Evolutionary conservation across 2,888 invertebrate species (phyloP).

Genomic region (Pelosia muscerda): DNA sequence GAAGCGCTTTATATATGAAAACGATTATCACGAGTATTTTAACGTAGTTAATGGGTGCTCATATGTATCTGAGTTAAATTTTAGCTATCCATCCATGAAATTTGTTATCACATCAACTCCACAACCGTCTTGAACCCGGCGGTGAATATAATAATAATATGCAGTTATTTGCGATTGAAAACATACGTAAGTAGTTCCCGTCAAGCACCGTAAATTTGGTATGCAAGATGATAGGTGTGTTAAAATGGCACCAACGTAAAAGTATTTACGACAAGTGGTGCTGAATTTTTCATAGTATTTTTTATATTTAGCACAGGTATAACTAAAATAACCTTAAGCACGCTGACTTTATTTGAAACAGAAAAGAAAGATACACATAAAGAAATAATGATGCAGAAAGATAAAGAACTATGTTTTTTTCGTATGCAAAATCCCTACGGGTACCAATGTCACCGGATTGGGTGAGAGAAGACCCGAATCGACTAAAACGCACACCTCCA

Average conservation of each 20-base stretch:
- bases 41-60: too few species aligned
- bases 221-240: not conserved
- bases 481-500: too few species aligned
- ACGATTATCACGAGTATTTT: too few species aligned
- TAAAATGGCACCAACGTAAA: not conserved
- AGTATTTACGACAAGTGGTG: not conserved
- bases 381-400: too few species aligned
- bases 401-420: too few species aligned
- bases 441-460: too few species aligned
- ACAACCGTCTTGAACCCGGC: constrained; percentile 37
- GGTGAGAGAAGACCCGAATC: too few species aligned
- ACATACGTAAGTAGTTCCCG: constrained; percentile 17
- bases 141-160: constrained; percentile 38
- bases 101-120: constrained; percentile 16
- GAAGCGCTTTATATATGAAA: not conserved
- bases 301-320: not conserved
- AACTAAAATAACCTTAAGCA: not conserved
- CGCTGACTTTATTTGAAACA: not conserved
- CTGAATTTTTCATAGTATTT: not conserved
- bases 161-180: constrained; percentile 36
- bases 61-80: not conserved
- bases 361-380: not conserved
- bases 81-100: not conserved
- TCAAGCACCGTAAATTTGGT: not conserved
- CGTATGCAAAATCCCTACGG: too few species aligned